Evolutionary conservation across 2,888 invertebrate species (phyloP), one percentile per base, ranked within the genome.

Genomic region (Agrochola circellaris): DNA sequence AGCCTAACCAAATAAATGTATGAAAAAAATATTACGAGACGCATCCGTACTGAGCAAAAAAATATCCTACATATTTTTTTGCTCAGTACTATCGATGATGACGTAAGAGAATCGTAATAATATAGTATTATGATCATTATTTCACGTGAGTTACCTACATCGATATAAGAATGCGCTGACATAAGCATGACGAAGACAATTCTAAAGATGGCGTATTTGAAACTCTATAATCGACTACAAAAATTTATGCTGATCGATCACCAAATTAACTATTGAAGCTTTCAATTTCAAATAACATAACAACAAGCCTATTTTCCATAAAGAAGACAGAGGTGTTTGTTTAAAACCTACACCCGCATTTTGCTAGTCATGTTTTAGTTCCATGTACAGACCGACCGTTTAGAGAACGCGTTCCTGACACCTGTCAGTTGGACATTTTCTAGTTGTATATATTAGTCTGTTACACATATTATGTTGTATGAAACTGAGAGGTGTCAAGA

Each of bases 41-140:
- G 34, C 60, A 70, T 81, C 71, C 85, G 71, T 34, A 30, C 42
- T 23, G 26, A 77, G 23, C 38, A 85, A 85, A 85, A 72, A 74
- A 72, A 69, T 34, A 73, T 62, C n/a, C n/a, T n/a, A n/a, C n/a
- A n/a, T n/a, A n/a, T n/a, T n/a, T n/a, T n/a, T n/a, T n/a, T n/a
- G n/a, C n/a, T n/a, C n/a, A n/a, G n/a, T n/a, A 69, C 45, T 38
- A 45, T 62, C 58, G 68, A 75, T 85, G 86, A 82, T 84, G 86
- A 82, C 76, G 83, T 72, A 84, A 84, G 58, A 66, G 51, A 68
- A 66, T 51, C 65, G 20, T 85, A 73, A 84, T 73, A 75, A 72
- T 66, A 66, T 74, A 45, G 26, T 65, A 72, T 79, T 64, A 64
- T 73, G 69, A 45, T 85, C 56, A 85, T 83, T 62, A 73, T 78